These are phyloP conservation scores for Phymanthus crucifer DNA, from an alignment of 92 coral and sea anemone species.

Conservation along the genomic window DNA sequence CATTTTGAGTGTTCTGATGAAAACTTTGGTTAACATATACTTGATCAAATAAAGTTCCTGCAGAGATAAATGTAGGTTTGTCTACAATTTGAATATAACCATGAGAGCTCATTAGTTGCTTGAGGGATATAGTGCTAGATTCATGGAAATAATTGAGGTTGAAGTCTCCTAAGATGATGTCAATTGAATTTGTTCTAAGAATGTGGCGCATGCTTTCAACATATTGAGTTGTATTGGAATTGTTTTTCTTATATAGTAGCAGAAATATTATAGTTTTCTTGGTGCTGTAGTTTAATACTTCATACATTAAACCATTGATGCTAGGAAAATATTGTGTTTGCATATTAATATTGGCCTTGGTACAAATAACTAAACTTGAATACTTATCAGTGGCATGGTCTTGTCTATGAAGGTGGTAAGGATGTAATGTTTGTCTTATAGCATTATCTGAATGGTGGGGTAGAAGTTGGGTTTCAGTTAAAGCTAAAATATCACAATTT, in stretches of 20 bases:
- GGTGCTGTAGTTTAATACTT: background rate
- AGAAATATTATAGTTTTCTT: constrained; percentile 13
- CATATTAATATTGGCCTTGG: constrained; percentile 16
- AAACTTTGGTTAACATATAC: constrained; percentile 38
- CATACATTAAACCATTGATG: constrained; percentile 31
- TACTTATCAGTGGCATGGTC: constrained; percentile 44
- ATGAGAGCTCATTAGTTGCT: constrained; percentile 35
- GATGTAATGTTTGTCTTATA: constrained; percentile 33
- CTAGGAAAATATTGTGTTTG: constrained; percentile 36
- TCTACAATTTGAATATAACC: constrained; percentile 55
- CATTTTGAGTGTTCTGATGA: background rate
- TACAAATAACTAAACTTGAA: constrained; percentile 52
- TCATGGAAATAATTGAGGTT: constrained; percentile 38
- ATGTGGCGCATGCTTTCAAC: constrained; percentile 19
- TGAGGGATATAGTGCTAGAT: constrained; percentile 25
- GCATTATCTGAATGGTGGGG: constrained; percentile 15
- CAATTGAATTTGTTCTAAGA: constrained; percentile 30
- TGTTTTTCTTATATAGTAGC: constrained; percentile 29
- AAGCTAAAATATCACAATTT: constrained; percentile 35
- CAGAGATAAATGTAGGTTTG: constrained; percentile 52
- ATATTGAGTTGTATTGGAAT: background rate
- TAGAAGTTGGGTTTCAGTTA: constrained; percentile 45
- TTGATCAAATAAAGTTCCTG: constrained; percentile 63
- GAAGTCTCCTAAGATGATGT: constrained; percentile 21
- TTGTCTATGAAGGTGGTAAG: constrained; percentile 37